A percentile compares a stretch with the other conserved stretches of the same genome.
These are phyloP conservation scores for Metalampra italica DNA, from an alignment of 2,888 invertebrate genomes.

Conservation along the genomic window DNA sequence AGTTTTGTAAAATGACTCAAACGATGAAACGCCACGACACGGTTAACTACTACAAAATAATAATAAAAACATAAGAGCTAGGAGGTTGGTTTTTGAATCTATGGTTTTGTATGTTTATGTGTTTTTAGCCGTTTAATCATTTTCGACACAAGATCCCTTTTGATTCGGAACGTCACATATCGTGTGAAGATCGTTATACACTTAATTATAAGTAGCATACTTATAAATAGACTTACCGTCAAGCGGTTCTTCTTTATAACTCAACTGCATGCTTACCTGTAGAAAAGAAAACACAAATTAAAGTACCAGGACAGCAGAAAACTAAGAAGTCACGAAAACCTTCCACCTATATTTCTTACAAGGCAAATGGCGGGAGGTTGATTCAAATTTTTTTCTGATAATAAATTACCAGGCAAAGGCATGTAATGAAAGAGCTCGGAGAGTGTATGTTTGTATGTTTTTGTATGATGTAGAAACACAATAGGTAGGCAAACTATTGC, in stretches of 20 bases:
- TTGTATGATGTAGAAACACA: conserved; percentile 23
- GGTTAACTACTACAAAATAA: no score
- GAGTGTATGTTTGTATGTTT: conserved; percentile 19
- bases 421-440: conserved; percentile 42
- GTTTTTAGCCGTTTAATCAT: no score
- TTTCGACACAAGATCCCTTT: no score
- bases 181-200: no score
- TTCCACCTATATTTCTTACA: conserved; percentile 25
- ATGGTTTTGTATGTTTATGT: no score
- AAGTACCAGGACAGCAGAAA: conserved; percentile 24
- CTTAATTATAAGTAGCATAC: neutral
- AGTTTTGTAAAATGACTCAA: no score
- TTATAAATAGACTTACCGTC: conserved; percentile 16
- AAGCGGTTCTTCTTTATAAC: conserved; percentile 26
- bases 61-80: no score
- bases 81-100: no score
- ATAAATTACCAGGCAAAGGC: conserved; percentile 32
- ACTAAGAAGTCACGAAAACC: conserved; percentile 23
- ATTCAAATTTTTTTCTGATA: conserved; percentile 18
- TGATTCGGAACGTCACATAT: no score
- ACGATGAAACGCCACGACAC: no score
- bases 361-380: conserved; percentile 13
- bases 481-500: conserved; percentile 34
- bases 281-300: conserved; percentile 26
- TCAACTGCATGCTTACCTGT: conserved; percentile 48